These are phyloP conservation scores for Parnassius smintheus DNA, from an alignment of 2,888 invertebrate genomes.

Conservation along the genomic window DNA sequence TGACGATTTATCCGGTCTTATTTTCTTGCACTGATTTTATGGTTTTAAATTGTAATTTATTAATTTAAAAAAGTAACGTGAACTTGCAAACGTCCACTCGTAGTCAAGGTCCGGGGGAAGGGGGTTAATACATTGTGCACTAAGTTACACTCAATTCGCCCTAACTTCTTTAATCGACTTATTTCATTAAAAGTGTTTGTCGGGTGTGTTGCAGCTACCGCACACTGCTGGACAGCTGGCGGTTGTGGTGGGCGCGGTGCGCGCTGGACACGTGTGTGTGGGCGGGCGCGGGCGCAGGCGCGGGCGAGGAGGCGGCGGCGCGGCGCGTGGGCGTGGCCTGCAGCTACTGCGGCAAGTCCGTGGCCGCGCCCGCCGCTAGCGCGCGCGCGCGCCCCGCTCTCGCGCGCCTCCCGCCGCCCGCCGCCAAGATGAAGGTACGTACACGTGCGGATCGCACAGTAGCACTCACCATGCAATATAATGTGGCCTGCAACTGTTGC, in stretches of 20 bases:
- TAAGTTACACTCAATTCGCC: too few relatives aligned
- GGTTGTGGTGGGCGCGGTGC: slow-evolving; percentile 93
- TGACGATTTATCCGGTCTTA: too few relatives aligned
- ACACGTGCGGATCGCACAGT: too few relatives aligned
- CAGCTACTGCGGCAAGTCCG: slow-evolving; percentile 96
- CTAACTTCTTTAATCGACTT: too few relatives aligned
- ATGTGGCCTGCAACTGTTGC: slow-evolving; percentile 19
- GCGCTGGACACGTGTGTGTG: slow-evolving; percentile 92
- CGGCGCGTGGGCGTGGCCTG: slow-evolving; percentile 86
- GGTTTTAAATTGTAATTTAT: too few relatives aligned
- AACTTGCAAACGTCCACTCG: too few relatives aligned
- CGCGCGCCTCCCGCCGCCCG: slow-evolving; percentile 83
- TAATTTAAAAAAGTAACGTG: too few relatives aligned
- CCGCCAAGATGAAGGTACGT: slow-evolving; percentile 86
- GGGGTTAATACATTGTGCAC: too few relatives aligned
- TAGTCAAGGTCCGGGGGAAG: too few relatives aligned
- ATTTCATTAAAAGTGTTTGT: too few relatives aligned
- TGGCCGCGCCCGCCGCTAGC: slow-evolving; percentile 89
- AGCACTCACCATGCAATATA: background rate
- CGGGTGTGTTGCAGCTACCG: slow-evolving; percentile 84
- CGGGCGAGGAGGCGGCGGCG: slow-evolving; percentile 74
- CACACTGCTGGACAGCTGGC: slow-evolving; percentile 92
- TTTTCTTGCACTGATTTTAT: too few relatives aligned
- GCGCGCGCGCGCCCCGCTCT: slow-evolving; percentile 80
- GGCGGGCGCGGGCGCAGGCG: slow-evolving; percentile 81